Base-by-base conservation (phyloP, 2,797 vertebrate species). In the Merluccius polli region DNA sequence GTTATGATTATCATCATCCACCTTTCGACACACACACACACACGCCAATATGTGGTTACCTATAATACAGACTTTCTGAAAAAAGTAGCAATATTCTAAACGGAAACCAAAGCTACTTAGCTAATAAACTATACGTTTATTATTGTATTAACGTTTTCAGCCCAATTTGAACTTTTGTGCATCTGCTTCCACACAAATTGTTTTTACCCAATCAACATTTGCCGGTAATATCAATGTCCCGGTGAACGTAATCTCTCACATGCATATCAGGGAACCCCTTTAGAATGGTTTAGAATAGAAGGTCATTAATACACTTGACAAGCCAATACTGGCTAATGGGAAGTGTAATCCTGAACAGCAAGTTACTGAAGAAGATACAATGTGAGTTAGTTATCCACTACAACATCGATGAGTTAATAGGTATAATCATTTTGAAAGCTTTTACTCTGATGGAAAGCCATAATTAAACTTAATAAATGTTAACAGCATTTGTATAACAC, bases 341-440 rank as follows among this genome's bases (percentile, higher is more conserved):
- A 75, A 79, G 7, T 80, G 29, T 82, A 83, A 85, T 82, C 80
- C 76, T 72, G 36, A 30, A 13, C 68, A 79, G 83, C 67, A 52
- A 78, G 69, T 77, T 35, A 36, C 6, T 33, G 30, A 75, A 68
- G 78, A 73, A 11, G n/a, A 24, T 65, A 65, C 24, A 65, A 65
- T 65, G 11, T 29, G 59, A 65, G 9, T 65, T 30, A 76, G 73
- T 35, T n/a, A 77, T 74, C 71, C n/a, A 70, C 35, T 67, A 65
- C 77, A 77, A 70, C 48, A 78, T 24, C 38, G 35, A 76, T 41
- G 32, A 70, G 33, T 18, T 36, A 80, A 71, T n/a, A 65, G 69
- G 59, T 75, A 75, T 52, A 75, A 79, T 81, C 75, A 74, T 32
- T 77, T 41, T 35, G 52, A 78, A 59, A 52, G 73, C 33, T 77